Evolutionary conservation across 2,113 vertebrate genomes (phyloP), one percentile per base, ranked within the genome.

Genomic region (Brachyhypopomus gauderio): DNA sequence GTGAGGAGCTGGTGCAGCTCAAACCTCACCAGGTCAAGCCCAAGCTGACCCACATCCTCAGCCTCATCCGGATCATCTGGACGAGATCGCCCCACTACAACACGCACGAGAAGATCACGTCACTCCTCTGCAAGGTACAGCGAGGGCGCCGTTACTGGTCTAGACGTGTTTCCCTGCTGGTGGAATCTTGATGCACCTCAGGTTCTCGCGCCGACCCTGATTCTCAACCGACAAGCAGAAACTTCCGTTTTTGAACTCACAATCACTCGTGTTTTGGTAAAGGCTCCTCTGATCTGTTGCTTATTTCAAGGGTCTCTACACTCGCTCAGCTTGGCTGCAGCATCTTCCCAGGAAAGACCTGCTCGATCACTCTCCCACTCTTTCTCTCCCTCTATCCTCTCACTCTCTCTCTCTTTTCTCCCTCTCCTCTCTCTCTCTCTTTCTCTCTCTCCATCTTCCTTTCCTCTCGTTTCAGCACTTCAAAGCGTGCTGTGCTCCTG

Each of bases 1-100:
- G 93, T 77, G 94, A 95, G 88, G 94, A 95, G 67, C 82, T 97
- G 64, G 83, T 90, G 2, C 84, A 59, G 11, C 86, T 95, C 0
- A 85, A 76, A 22, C 94, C 93, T 0, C 85, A 82, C 6, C 88
- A 95, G 80, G 91, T 95, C 19, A 82, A 92, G 0, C 89, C 83
- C 0, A 95, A 94, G 78, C 89, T 96, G n/a, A 88, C 86, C 0
- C 90, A 86, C 71, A 89, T 97, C 5, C 83, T 96, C 74, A 90
- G 74, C 59, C 90, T 96, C 19, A 93, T 96, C 79, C 94, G 95
- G 5, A 79, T 96, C 86, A 94, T 96, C 87, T 96, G 95, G 95
- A 78, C 89, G 88, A 94, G 95, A 87, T 95, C 95, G 1, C 80
- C 77, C 0, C 79, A 93, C 85, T 97, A 96, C 89, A 96, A 95